These are phyloP conservation scores for Osedax fenrisi DNA, from an alignment of 2,888 invertebrate species.

Conservation along the genomic window DNA sequence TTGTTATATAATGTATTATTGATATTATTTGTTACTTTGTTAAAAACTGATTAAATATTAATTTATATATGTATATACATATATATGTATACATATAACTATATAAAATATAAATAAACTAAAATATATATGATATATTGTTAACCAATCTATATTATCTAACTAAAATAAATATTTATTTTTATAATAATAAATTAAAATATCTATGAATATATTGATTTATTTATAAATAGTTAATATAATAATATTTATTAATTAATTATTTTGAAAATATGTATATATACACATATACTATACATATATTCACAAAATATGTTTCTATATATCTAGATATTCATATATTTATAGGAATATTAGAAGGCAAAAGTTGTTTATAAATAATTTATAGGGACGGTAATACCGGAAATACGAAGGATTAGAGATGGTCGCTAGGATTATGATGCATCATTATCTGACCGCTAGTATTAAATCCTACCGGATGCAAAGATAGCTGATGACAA, in stretches of 20 bases:
- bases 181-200: not conserved
- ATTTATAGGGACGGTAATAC: too few species aligned
- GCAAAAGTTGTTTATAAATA: too few species aligned
- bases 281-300: conserved; percentile 6
- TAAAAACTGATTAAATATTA: too few species aligned
- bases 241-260: not conserved
- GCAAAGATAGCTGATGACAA: too few species aligned
- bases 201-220: not conserved
- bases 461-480: too few species aligned
- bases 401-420: too few species aligned
- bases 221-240: not conserved
- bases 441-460: too few species aligned
- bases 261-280: not conserved
- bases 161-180: not conserved
- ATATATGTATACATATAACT: not conserved
- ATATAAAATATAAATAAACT: not conserved
- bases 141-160: not conserved
- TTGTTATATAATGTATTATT: too few species aligned
- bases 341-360: too few species aligned
- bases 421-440: too few species aligned
- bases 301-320: too few species aligned
- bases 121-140: not conserved
- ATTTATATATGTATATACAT: not conserved
- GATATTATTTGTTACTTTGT: too few species aligned
- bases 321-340: not conserved